phyloP scores from a whole-genome alignment of 2,797 vertebrate species.

The Sciurus carolinensis region DNA sequence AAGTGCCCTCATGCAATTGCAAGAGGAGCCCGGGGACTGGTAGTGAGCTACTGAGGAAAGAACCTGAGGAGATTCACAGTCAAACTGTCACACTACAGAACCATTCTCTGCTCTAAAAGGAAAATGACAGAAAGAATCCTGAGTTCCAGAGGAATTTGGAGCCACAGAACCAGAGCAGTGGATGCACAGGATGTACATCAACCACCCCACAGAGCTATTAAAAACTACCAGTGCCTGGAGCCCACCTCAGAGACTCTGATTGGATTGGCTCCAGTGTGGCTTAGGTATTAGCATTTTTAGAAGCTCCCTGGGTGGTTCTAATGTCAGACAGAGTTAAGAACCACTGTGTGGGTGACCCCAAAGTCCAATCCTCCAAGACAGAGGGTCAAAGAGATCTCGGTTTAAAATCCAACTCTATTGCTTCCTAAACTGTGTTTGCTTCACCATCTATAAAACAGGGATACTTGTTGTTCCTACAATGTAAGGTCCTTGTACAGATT shows the following conservation, averaged over 20 bases:
- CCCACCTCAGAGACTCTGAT: neutral
- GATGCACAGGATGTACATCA: neutral
- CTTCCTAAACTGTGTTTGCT: neutral
- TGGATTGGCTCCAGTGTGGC: neutral
- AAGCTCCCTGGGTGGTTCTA: conserved; percentile 8
- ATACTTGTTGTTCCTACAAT: neutral
- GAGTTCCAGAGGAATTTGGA: neutral
- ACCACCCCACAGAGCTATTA: neutral
- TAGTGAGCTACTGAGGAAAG: neutral
- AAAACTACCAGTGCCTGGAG: neutral
- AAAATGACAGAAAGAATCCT: neutral
- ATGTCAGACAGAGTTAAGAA: neutral
- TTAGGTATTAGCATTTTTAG: conserved; percentile 3
- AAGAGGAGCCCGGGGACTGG: neutral
- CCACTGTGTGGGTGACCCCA: neutral
- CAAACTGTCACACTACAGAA: neutral
- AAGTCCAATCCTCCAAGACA: neutral
- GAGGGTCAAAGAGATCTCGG: neutral
- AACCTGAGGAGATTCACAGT: neutral
- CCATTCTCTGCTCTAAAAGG: neutral
- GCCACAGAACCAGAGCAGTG: neutral
- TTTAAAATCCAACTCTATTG: neutral
- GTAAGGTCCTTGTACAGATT: neutral
- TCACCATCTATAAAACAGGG: neutral
- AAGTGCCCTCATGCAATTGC: neutral